Conservation (phyloP, 2,113 vertebrate species). For the Mesembrinibis cayennensis region DNA sequence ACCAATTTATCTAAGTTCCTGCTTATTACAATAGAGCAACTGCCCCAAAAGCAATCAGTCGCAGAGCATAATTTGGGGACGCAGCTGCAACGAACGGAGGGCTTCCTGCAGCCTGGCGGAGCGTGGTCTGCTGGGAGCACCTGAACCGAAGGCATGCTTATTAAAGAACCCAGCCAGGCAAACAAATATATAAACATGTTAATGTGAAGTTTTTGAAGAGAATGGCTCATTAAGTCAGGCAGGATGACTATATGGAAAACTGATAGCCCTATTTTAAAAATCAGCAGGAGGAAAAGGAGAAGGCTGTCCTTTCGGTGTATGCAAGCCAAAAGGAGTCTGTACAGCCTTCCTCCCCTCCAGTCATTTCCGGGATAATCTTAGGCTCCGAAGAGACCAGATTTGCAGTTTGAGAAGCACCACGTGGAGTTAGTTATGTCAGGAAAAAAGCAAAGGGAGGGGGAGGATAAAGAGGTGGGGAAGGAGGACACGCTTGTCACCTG, state of each 20-base stretch:
- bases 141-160: background rate
- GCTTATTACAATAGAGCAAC: background rate
- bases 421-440: background rate
- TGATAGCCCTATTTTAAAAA: background rate
- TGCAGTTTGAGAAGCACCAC: background rate
- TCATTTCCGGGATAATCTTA: background rate
- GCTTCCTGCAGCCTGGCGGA: background rate
- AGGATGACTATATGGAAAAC: background rate
- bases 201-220: background rate
- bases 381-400: background rate
- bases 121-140: background rate
- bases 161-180: background rate
- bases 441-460: background rate
- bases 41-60: background rate
- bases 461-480: background rate
- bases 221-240: constrained; percentile 15
- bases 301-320: background rate
- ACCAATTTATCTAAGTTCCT: background rate
- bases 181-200: background rate
- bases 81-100: background rate
- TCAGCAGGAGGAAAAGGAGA: background rate
- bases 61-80: background rate
- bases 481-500: background rate
- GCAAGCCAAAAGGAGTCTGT: background rate
- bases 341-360: background rate